Percentiles rank a stretch among this genome's conserved stretches.
Conservation (phyloP, 2,113 vertebrate genomes). For the Paralichthys olivaceus region DNA sequence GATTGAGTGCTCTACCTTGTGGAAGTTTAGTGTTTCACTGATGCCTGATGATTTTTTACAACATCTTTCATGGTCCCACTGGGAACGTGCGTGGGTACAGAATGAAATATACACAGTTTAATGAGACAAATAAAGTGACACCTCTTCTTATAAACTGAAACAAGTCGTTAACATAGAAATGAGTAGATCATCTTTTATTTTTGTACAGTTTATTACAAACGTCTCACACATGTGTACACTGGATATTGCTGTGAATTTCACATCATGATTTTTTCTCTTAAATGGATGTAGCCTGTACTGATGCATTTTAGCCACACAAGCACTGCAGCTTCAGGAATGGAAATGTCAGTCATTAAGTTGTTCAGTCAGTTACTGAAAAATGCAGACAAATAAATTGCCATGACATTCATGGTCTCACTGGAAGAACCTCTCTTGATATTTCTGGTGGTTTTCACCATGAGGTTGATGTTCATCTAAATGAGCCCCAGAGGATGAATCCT, state of each 20-base stretch:
- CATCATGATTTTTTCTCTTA: too few species aligned
- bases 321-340: not conserved
- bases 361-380: too few species aligned
- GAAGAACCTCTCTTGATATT: too few species aligned
- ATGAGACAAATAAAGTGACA: not conserved
- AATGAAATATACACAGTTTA: not conserved
- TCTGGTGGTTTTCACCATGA: too few species aligned
- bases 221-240: not conserved
- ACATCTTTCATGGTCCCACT: not conserved
- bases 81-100: not conserved
- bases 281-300: too few species aligned
- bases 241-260: too few species aligned
- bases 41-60: constrained; percentile 14
- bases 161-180: not conserved
- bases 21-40: constrained; percentile 29
- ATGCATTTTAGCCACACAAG: too few species aligned
- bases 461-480: too few species aligned
- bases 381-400: too few species aligned
- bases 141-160: not conserved
- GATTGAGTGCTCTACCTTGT: constrained; percentile 13
- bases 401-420: too few species aligned
- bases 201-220: too few species aligned
- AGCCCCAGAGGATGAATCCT: too few species aligned
- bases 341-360: not conserved
- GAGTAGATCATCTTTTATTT: not conserved